phyloP scores from a whole-genome alignment of 2,888 invertebrate species.

The Ophion costatus region DNA sequence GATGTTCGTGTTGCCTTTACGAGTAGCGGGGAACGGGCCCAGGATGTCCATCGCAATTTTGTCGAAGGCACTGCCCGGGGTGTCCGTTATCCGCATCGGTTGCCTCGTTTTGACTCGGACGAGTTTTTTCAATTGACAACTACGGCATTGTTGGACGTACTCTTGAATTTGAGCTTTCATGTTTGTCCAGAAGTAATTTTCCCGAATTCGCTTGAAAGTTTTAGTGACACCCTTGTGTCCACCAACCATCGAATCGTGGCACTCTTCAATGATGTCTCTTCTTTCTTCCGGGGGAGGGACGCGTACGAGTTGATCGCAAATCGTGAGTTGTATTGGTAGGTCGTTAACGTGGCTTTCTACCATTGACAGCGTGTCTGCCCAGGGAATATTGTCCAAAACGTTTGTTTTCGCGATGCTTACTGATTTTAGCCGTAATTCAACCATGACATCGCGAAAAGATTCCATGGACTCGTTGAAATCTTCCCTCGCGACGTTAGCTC shows the following conservation, averaged over 20 bases:
- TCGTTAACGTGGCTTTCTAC: neutral
- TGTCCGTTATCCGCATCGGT: slow-evolving; percentile 26
- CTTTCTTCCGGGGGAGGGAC: neutral
- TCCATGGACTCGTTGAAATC: slow-evolving; percentile 26
- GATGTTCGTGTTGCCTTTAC: slow-evolving; percentile 60
- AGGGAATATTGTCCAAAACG: slow-evolving; percentile 14
- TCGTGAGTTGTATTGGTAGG: neutral
- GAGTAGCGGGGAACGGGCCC: slow-evolving; percentile 52
- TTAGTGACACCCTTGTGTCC: neutral
- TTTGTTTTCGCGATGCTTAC: slow-evolving; percentile 41
- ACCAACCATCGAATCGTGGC: slow-evolving; percentile 12
- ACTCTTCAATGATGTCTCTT: slow-evolving; percentile 14
- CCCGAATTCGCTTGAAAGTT: slow-evolving; percentile 5
- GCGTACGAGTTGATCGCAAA: neutral
- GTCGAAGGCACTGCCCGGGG: neutral
- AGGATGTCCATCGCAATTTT: slow-evolving; percentile 54
- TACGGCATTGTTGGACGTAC: slow-evolving; percentile 7
- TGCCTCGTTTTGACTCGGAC: slow-evolving; percentile 19
- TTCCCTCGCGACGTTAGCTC: slow-evolving; percentile 7
- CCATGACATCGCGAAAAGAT: slow-evolving; percentile 13
- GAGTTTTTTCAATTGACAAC: neutral
- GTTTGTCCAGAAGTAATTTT: slow-evolving; percentile 40
- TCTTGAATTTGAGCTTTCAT: slow-evolving; percentile 45
- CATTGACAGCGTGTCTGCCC: neutral
- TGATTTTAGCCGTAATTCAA: neutral